Conservation (phyloP, 2,113 vertebrate species). For the Cyprinodon brontotheroides region DNA sequence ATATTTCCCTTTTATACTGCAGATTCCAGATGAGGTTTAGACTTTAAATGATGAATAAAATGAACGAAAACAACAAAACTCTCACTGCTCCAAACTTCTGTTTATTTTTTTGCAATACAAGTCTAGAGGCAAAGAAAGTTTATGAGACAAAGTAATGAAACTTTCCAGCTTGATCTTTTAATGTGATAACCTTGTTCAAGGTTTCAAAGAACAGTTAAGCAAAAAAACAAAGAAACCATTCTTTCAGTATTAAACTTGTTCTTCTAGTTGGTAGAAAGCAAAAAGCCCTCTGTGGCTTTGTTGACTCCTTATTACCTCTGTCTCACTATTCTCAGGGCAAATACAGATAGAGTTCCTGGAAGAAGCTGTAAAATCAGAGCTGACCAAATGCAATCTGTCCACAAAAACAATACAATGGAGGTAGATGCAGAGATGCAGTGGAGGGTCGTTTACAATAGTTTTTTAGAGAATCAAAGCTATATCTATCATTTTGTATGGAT, state of each 20-base stretch:
- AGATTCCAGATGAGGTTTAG: not conserved
- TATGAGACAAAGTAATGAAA: not conserved
- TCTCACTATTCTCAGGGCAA: not conserved
- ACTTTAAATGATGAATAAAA: conserved; percentile 3
- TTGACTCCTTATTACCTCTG: not conserved
- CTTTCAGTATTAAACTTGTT: not conserved
- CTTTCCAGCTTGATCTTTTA: conserved; percentile 16
- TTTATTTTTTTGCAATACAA: not conserved
- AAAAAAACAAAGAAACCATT: not conserved
- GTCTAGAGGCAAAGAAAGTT: not conserved
- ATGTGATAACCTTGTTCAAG: not conserved
- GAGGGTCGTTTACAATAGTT: not conserved
- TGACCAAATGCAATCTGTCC: not conserved
- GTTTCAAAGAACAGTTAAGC: conserved; percentile 12
- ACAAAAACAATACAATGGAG: too few relatives aligned
- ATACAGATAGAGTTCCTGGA: not conserved
- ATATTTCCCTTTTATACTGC: not conserved
- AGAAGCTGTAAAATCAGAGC: not conserved
- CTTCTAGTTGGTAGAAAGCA: not conserved
- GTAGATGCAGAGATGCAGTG: not conserved
- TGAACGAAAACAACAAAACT: too few relatives aligned
- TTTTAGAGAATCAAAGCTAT: not conserved
- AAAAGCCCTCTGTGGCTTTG: not conserved
- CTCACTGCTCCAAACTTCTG: not conserved
- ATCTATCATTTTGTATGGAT: not conserved